Percentiles rank a stretch among this genome's conserved stretches.
Conservation (phyloP, 2,113 vertebrate species). For the Chrysochloris asiatica region DNA sequence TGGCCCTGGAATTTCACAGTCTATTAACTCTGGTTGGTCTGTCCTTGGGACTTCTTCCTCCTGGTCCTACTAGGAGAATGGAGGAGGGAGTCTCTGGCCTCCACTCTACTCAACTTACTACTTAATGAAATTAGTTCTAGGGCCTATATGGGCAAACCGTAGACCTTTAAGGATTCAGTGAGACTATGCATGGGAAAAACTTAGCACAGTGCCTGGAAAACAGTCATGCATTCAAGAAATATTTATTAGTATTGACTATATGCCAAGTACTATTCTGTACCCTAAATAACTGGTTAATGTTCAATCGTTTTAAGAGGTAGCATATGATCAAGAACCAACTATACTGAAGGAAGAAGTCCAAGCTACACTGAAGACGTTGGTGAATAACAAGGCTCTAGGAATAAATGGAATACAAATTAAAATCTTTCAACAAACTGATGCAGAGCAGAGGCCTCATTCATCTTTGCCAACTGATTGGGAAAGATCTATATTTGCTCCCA, state of each 20-base stretch:
- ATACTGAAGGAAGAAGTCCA: too few species aligned
- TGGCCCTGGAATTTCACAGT: slow-evolving; percentile 60
- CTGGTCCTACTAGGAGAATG: background rate
- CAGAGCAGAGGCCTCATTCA: too few species aligned
- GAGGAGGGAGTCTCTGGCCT: background rate
- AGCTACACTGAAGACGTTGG: too few species aligned
- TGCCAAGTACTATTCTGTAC: background rate
- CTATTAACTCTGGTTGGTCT: background rate
- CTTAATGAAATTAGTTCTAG: background rate
- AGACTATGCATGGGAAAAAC: background rate
- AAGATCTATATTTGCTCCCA: too few species aligned
- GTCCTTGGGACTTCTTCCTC: background rate
- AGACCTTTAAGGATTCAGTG: background rate
- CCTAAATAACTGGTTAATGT: too few species aligned
- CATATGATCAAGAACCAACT: too few species aligned
- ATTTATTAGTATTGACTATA: background rate
- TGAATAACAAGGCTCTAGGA: too few species aligned
- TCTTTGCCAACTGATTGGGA: too few species aligned
- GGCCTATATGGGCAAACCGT: background rate
- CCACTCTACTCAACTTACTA: background rate
- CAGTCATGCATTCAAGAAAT: background rate
- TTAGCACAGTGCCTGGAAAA: slow-evolving; percentile 5
- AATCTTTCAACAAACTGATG: too few species aligned
- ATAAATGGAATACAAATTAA: too few species aligned
- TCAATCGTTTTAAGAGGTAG: too few species aligned